Percentiles rank a stretch among this genome's conserved stretches.
Evolutionary conservation across 2,888 invertebrate species (phyloP).

Genomic region (Oxystoma pomonae): DNA sequence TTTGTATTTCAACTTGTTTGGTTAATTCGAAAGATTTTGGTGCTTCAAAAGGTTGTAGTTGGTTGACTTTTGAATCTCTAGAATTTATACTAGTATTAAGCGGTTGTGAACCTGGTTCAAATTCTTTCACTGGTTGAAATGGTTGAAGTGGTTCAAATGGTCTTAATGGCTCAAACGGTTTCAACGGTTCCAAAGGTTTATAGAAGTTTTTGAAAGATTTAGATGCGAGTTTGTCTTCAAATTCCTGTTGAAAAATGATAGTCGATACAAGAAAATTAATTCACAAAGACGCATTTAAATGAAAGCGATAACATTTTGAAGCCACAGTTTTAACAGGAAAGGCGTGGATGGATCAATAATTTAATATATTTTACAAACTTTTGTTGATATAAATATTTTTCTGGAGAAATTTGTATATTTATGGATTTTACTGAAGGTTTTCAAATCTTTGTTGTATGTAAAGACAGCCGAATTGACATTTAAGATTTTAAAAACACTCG

Average conservation of each 20-base stretch:
- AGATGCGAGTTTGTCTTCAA: neutral
- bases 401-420: no score
- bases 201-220: constrained; percentile 18
- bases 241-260: constrained; percentile 6
- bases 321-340: neutral
- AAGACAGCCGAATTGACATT: no score
- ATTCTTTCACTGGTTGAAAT: constrained; percentile 39
- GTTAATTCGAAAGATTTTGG: constrained; percentile 42
- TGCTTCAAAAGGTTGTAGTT: constrained; percentile 40
- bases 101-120: constrained; percentile 24
- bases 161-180: constrained; percentile 34
- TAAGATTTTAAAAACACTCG: no score
- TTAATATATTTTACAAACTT: no score
- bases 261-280: neutral
- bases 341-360: no score
- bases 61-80: constrained; percentile 12
- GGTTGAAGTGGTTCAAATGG: constrained; percentile 38
- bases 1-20: constrained; percentile 33
- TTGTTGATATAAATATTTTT: no score
- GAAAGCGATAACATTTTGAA: neutral
- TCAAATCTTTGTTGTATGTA: no score
- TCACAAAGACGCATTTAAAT: neutral
- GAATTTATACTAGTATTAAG: neutral
- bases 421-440: no score
- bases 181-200: constrained; percentile 35